These are phyloP conservation scores for Cassiopea xamachana DNA, from an alignment of 30 jellyfish, hydroid and myxozoan genomes.

Conservation along the genomic window DNA sequence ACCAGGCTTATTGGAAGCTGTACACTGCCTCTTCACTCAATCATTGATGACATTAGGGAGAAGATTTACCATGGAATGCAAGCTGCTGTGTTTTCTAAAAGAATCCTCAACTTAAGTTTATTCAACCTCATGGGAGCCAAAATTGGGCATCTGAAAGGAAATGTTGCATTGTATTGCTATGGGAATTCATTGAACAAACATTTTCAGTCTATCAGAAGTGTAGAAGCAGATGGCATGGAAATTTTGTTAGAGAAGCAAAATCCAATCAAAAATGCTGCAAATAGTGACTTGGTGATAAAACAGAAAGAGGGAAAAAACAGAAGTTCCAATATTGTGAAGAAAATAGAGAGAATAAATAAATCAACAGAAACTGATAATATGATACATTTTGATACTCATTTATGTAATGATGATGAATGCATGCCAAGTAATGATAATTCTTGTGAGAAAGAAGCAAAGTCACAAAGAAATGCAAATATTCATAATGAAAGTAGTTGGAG, in stretches of 20 bases:
- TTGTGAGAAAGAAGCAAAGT: background rate
- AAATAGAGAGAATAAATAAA: background rate
- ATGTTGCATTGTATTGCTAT: constrained; percentile 44
- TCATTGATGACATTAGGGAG: constrained; percentile 29
- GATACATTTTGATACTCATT: background rate
- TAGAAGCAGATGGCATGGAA: background rate
- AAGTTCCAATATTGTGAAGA: background rate
- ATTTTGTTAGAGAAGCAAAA: background rate
- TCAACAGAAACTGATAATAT: constrained; percentile 4
- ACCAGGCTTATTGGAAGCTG: constrained; percentile 59
- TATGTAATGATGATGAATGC: background rate
- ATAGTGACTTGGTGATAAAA: background rate
- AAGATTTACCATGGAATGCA: background rate
- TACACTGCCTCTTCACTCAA: constrained; percentile 39
- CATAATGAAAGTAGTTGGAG: background rate
- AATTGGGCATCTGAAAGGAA: constrained; percentile 28
- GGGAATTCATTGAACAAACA: constrained; percentile 50
- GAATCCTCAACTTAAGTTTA: background rate
- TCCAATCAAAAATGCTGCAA: background rate
- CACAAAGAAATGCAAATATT: background rate
- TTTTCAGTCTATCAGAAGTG: background rate
- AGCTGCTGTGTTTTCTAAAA: constrained; percentile 27
- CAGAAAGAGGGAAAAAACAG: background rate
- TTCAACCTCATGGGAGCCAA: constrained; percentile 66
- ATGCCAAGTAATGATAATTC: background rate